Base-by-base conservation (phyloP, 2,113 vertebrate species). In the Gasterosteus aculeatus region DNA sequence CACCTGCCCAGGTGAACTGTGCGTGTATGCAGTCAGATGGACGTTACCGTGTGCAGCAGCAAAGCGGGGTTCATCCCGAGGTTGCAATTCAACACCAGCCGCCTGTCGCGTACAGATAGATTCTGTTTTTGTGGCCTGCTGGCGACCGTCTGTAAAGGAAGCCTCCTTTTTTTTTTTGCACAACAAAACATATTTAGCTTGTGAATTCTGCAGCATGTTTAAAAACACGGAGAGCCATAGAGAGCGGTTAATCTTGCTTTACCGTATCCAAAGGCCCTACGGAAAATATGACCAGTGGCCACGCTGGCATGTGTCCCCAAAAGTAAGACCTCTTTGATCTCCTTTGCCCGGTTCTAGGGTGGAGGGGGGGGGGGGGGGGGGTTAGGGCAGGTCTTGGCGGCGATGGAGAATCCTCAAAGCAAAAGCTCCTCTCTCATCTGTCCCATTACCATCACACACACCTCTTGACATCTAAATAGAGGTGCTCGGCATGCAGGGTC, bases 401-500 rank as follows among this genome's bases (percentile, higher is more conserved):
- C 10, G 41, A 75, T 70, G 79, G 72, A 80, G 81, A 83, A 89
- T 88, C 87, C 85, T 90, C 91, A 92, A 90, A 92, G 89, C 83
- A 63, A 79, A 81, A 35, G 5, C 33, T 88, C 71, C 79, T 91
- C 91, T 92, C 85, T 92, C 90, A 91, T 91, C 90, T 91, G 84
- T 80, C 81, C 87, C 70, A 91, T 91, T 90, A 93, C 84, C 85
- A 86, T 91, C 90, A 91, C 86, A 86, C 88, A 89, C 83, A 92
- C 87, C 84, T 84, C 80, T 85, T 90, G 88, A 91, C 89, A 91
- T 92, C 89, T 83, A 91, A 93, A 93, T 91, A 86, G 85, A 26
- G 22, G 49, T 61, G 56, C 75, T 79, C 81, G 84, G 84, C 85
- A 88, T 81, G 75, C 69, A 68, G 71, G 49, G 69, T 88, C 81